Conservation (phyloP, 92 coral and sea anemone genomes). For the Epizoanthus stellaris region DNA sequence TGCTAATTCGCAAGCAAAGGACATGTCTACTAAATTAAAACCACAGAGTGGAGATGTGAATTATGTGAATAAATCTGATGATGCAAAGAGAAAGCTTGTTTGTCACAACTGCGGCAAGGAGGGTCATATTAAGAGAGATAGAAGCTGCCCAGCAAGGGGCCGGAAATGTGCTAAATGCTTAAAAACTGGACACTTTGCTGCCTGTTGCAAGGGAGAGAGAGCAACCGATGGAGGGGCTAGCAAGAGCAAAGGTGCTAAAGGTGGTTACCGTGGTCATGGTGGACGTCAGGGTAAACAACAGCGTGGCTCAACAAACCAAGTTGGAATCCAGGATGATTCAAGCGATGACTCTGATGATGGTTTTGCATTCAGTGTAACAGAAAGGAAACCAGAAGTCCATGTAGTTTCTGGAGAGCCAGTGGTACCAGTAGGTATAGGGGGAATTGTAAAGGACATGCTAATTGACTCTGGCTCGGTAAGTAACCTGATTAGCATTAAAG, state of each 20-base stretch:
- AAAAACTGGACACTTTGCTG: conserved; percentile 1
- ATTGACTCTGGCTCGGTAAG: conserved; percentile 73
- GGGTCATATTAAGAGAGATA: too few relatives aligned
- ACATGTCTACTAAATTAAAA: conserved; percentile 35
- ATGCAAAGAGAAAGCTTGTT: not conserved
- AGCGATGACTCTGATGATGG: too few relatives aligned
- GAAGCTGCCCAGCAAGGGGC: not conserved
- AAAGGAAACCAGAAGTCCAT: conserved; percentile 19
- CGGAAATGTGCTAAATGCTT: not conserved
- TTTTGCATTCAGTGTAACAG: conserved; percentile 7
- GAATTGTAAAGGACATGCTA: conserved; percentile 56
- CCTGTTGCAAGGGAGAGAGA: not conserved
- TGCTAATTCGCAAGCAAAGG: conserved; percentile 50
- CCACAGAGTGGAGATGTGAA: conserved; percentile 4
- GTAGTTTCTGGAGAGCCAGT: conserved; percentile 47
- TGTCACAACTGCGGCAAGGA: not conserved
- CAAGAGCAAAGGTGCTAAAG: not conserved
- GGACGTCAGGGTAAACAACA: not conserved
- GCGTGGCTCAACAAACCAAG: conserved; percentile 37
- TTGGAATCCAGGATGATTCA: not conserved
- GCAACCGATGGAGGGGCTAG: not conserved
- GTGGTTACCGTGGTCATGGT: not conserved
- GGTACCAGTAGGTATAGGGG: conserved; percentile 62
- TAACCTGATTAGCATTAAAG: conserved; percentile 61
- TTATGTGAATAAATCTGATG: not conserved